Conservation (phyloP, 2,113 vertebrate genomes). For the Rhinopomastus cyanomelas region DNA sequence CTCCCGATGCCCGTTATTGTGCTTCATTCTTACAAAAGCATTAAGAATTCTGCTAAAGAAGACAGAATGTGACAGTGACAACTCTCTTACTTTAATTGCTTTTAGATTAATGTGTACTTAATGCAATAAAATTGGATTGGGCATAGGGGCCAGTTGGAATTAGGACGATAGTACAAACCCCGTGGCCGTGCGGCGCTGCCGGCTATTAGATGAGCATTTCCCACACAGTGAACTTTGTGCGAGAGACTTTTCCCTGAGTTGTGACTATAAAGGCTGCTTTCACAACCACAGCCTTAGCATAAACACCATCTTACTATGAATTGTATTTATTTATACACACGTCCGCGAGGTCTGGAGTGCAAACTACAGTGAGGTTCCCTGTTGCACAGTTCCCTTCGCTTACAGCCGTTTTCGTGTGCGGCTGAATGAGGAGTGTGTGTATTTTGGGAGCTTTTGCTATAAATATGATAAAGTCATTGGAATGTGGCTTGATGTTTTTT, state of each 20-base stretch:
- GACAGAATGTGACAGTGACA: slow-evolving; percentile 24
- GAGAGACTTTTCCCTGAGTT: not conserved
- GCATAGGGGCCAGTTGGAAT: slow-evolving; percentile 46
- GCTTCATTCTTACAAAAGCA: not conserved
- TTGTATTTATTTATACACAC: slow-evolving; percentile 30
- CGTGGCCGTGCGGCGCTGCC: not conserved
- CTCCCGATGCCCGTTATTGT: not conserved
- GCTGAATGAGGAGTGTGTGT: slow-evolving; percentile 37
- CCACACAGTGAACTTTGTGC: slow-evolving; percentile 30
- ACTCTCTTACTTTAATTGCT: slow-evolving; percentile 40
- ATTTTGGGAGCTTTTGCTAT: slow-evolving; percentile 19
- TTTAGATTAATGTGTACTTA: slow-evolving; percentile 58
- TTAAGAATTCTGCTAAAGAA: not conserved
- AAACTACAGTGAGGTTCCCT: not conserved
- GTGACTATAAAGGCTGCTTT: slow-evolving; percentile 40
- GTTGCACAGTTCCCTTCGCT: not conserved
- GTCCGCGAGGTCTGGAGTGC: not conserved
- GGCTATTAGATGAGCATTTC: slow-evolving; percentile 27
- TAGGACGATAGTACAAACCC: slow-evolving; percentile 41
- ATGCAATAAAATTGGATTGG: slow-evolving; percentile 52
- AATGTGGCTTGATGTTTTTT: not conserved
- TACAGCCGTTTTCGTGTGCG: not conserved
- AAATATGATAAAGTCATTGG: slow-evolving; percentile 26
- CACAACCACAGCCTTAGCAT: slow-evolving; percentile 1
- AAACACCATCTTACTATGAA: slow-evolving; percentile 7